Evolutionary conservation across 2,888 invertebrate genomes (phyloP).

Genomic region (Chalcis sispes): DNA sequence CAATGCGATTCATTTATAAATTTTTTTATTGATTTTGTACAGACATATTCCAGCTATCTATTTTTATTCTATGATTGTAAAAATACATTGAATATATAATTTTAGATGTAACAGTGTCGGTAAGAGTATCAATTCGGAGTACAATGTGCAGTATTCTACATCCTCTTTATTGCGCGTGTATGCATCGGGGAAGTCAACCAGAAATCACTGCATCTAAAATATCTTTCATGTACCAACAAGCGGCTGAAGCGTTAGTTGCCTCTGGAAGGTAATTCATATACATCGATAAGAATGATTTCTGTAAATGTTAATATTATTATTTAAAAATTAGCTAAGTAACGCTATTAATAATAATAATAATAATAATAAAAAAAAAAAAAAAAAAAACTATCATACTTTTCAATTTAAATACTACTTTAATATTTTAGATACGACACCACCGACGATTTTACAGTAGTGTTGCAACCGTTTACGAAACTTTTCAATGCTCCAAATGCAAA

Average conservation of each 20-base stretch:
- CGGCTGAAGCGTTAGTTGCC: conserved; percentile 80
- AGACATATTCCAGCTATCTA: too few relatives aligned
- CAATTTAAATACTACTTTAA: not conserved
- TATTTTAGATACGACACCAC: conserved; percentile 80
- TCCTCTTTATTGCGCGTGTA: conserved; percentile 84
- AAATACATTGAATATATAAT: conserved; percentile 48
- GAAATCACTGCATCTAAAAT: conserved; percentile 80
- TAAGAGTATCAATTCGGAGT: conserved; percentile 79
- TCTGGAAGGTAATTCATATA: conserved; percentile 72
- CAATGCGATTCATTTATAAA: too few relatives aligned
- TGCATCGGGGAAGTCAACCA: conserved; percentile 80
- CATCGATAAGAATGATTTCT: conserved; percentile 20
- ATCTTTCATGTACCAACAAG: conserved; percentile 82
- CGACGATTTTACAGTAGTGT: conserved; percentile 84
- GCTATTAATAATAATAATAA: not conserved
- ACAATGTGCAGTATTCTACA: conserved; percentile 85
- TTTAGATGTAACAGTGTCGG: conserved; percentile 84
- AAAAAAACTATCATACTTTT: not conserved
- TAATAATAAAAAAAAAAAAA: too few relatives aligned
- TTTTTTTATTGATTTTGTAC: too few relatives aligned
- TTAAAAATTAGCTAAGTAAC: conserved; percentile 1
- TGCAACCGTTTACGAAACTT: conserved; percentile 84
- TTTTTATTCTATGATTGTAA: too few relatives aligned
- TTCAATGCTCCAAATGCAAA: conserved; percentile 81
- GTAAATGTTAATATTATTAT: not conserved